Evolutionary conservation across 2,888 invertebrate genomes (phyloP), one percentile per base, ranked within the genome.

Genomic region (Esperia sulphurella): DNA sequence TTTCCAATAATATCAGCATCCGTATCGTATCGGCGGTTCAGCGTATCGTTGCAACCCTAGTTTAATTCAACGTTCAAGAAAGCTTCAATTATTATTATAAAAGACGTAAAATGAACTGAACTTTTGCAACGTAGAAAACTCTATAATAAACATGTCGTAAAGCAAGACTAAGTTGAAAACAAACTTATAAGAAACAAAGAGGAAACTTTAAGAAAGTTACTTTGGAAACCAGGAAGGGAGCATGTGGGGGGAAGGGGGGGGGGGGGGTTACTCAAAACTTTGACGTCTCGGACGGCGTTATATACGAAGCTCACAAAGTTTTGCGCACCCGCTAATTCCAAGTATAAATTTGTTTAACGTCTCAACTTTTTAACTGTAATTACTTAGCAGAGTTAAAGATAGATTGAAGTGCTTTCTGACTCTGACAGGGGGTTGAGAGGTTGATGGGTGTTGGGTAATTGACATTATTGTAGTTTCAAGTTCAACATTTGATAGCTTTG

Each of bases 311-410:
- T 74, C 58, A 63, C 57, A 53, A 78, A 82, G 71, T 82, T 80
- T 78, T 71, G 72, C n/a, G n/a, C 76, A 79, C 83, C 85, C 81
- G 74, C 84, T 88, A 86, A 88, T 88, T 86, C 81, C 69, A 71
- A 83, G 83, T 86, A 87, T 88, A 89, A 88, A 88, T 88, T 88
- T 87, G 85, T 86, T 87, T 87, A 85, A 89, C 84, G 87, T 85
- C 82, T 76, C 76, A 86, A 88, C 87, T 88, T 89, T 86, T 87
- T 82, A 87, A 84, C 85, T 80, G 81, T 86, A 85, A 88, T 87
- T 86, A 86, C 83, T 77, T 72, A 74, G 72, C 67, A 67, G 81
- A 85, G 71, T 85, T 81, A 68, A 62, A 70, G 75, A 85, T 83
- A 77, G 78, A 86, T 84, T 81, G 75, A 74, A 82, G 45, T 43